These are phyloP conservation scores for Gnathonemus echidnorhynchus DNA, from an alignment of 2,113 vertebrate species.

Conservation along the genomic window DNA sequence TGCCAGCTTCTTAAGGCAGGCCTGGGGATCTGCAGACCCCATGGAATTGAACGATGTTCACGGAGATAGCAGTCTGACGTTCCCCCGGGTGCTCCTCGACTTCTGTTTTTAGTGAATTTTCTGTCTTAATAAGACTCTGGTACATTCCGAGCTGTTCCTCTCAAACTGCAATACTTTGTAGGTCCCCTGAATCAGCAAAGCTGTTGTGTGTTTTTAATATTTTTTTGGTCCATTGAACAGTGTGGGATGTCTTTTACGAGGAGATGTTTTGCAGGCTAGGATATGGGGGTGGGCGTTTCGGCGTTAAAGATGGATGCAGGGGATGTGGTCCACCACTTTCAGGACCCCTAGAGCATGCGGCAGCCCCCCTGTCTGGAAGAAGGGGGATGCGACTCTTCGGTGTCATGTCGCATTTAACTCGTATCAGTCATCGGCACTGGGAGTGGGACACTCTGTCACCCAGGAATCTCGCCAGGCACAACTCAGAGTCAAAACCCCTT, in stretches of 20 bases:
- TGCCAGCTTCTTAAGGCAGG: conserved; percentile 47
- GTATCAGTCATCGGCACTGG: not conserved
- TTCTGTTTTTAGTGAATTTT: not conserved
- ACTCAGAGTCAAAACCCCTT: not conserved
- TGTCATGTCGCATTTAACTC: not conserved
- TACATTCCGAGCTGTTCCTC: not conserved
- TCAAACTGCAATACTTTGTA: not conserved
- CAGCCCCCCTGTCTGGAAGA: not conserved
- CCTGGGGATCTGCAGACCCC: not conserved
- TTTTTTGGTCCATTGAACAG: not conserved
- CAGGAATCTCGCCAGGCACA: not conserved
- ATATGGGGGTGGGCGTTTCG: not conserved
- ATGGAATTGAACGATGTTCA: not conserved
- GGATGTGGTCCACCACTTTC: not conserved
- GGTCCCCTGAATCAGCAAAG: not conserved
- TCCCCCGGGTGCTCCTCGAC: not conserved
- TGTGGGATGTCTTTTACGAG: not conserved
- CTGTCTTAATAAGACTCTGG: not conserved
- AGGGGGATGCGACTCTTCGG: not conserved
- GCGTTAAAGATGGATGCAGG: not conserved
- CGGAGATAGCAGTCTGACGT: not conserved
- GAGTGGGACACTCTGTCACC: too few relatives aligned
- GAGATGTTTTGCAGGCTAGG: not conserved
- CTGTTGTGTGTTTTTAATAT: not conserved
- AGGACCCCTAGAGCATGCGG: not conserved